Evolutionary conservation across 2,888 invertebrate species (phyloP), one percentile per base, ranked within the genome.

Genomic region (Gisinianus flammeolus): DNA sequence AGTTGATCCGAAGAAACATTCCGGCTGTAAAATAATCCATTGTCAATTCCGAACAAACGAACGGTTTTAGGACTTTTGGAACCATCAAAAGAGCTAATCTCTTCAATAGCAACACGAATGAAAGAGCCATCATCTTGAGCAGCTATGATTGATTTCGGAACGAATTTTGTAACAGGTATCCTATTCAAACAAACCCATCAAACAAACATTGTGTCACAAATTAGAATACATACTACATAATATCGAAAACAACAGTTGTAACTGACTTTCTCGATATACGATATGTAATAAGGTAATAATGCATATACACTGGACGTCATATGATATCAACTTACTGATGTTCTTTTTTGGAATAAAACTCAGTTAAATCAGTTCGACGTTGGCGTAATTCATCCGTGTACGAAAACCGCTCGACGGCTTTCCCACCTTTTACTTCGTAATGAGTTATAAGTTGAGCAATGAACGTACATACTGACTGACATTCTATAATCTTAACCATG

Each of bases 251-350:
- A n/a, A n/a, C n/a, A n/a, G n/a, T n/a, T n/a, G n/a, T n/a, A n/a
- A n/a, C n/a, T n/a, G n/a, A n/a, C n/a, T n/a, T n/a, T n/a, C n/a
- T n/a, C n/a, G n/a, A n/a, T n/a, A n/a, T n/a, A n/a, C n/a, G n/a
- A n/a, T n/a, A n/a, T n/a, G n/a, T n/a, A n/a, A n/a, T n/a, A n/a
- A n/a, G n/a, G n/a, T n/a, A n/a, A n/a, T n/a, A n/a, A n/a, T n/a
- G n/a, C n/a, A n/a, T n/a, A n/a, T n/a, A n/a, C n/a, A n/a, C n/a
- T n/a, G n/a, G n/a, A n/a, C n/a, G n/a, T n/a, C n/a, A n/a, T n/a
- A n/a, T n/a, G n/a, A 24, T 24, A 35, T 35, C 5, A 12, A 64
- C 68, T 56, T 69, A 76, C 76, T 19, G 28, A n/a, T 76, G 56
- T n/a, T 69, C 35, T 58, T 31, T 19, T 5, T 58, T 19, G 6